phyloP scores from a whole-genome alignment of 2,888 invertebrate genomes.

The Spisula solida region DNA sequence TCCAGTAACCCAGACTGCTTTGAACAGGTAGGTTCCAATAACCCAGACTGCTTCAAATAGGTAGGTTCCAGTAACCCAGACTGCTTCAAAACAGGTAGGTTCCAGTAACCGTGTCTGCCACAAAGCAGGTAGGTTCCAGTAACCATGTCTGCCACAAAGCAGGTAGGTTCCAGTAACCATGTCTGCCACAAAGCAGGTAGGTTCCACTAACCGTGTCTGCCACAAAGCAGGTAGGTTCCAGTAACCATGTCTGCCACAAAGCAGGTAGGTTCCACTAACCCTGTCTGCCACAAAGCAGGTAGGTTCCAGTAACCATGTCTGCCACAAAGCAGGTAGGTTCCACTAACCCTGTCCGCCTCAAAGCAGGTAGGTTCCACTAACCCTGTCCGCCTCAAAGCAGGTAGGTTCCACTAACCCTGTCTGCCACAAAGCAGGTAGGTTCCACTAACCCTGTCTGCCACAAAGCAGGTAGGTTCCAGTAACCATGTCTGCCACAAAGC shows the following conservation, averaged over 20 bases:
- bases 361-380: conserved; percentile 82
- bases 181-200: conserved; percentile 82
- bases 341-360: conserved; percentile 82
- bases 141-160: conserved; percentile 82
- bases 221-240: conserved; percentile 80
- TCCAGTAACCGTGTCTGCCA: conserved; percentile 84
- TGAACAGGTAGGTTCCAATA: conserved; percentile 81
- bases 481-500: conserved; percentile 82
- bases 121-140: conserved; percentile 79
- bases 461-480: conserved; percentile 79
- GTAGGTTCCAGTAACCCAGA: conserved; percentile 83
- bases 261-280: conserved; percentile 83
- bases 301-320: conserved; percentile 83
- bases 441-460: conserved; percentile 84
- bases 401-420: conserved; percentile 83
- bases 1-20: conserved; percentile 84
- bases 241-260: conserved; percentile 82
- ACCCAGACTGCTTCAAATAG: conserved; percentile 82
- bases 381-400: conserved; percentile 81
- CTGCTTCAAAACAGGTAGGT: conserved; percentile 81
- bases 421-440: conserved; percentile 81
- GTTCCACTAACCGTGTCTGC: conserved; percentile 83
- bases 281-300: conserved; percentile 82
- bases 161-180: conserved; percentile 84
- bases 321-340: conserved; percentile 82